Conservation (phyloP, 1,140 invertebrate genomes). For the Drosophila lacteicornis region DNA sequence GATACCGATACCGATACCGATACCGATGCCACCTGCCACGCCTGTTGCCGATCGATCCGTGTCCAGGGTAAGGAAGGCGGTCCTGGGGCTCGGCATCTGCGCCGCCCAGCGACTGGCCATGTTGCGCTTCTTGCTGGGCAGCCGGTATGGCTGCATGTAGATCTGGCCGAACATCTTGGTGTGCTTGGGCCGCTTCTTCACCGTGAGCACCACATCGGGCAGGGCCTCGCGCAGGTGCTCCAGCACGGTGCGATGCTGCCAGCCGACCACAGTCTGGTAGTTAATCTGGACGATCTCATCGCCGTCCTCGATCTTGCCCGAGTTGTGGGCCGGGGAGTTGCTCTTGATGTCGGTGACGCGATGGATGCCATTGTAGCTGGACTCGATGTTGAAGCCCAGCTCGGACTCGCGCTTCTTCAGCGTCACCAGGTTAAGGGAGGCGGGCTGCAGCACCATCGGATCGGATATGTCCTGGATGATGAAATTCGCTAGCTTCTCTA, state of each 20-base stretch:
- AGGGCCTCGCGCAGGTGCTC: conserved; percentile 91
- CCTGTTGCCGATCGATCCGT: conserved; percentile 84
- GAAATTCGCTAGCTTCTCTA: conserved; percentile 92
- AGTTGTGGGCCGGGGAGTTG: conserved; percentile 93
- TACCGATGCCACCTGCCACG: conserved; percentile 83
- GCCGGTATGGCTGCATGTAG: conserved; percentile 91
- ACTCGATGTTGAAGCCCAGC: conserved; percentile 93
- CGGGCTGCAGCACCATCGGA: conserved; percentile 94
- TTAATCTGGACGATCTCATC: conserved; percentile 97
- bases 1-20: conserved; percentile 79
- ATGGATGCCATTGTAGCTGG: conserved; percentile 94
- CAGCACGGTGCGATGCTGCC: conserved; percentile 93
- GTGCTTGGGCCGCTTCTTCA: conserved; percentile 94
- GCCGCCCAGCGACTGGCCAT: conserved; percentile 88
- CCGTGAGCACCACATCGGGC: conserved; percentile 91
- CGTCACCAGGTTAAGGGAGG: conserved; percentile 93
- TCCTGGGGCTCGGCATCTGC: conserved; percentile 87
- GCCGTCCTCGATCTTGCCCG: conserved; percentile 95
- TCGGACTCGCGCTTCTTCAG: conserved; percentile 93
- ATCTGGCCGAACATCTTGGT: conserved; percentile 93
- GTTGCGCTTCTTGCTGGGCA: conserved; percentile 91
- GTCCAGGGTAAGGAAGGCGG: conserved; percentile 88
- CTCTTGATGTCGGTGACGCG: conserved; percentile 92
- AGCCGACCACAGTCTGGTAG: conserved; percentile 96
- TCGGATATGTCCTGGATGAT: conserved; percentile 95